Conservation (phyloP, 2,888 invertebrate genomes). For the Xestobium rufovillosum region DNA sequence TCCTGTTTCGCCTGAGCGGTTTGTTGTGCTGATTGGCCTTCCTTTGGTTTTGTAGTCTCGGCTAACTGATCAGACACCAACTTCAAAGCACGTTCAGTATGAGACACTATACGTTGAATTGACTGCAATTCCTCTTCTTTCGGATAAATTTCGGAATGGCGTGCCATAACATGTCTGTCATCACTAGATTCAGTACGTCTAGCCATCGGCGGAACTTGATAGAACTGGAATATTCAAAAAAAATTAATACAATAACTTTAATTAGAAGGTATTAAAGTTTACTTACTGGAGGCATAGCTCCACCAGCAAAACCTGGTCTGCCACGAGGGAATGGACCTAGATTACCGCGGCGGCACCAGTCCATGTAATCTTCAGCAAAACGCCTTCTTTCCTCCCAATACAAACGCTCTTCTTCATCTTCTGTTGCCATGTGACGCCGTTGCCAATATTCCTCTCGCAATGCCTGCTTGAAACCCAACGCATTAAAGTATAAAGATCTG, state of each 20-base stretch:
- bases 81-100: constrained; percentile 90
- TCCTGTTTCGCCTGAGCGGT: constrained; percentile 15
- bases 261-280: constrained; percentile 2
- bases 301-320: constrained; percentile 36
- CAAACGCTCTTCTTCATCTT: constrained; percentile 72
- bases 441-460: constrained; percentile 62
- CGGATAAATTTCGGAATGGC: constrained; percentile 91
- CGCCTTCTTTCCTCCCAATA: constrained; percentile 83
- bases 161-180: constrained; percentile 89
- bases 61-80: constrained; percentile 85
- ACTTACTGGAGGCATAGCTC: neutral
- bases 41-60: constrained; percentile 46
- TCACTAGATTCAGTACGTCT: constrained; percentile 89
- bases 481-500: too few species aligned
- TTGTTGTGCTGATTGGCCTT: constrained; percentile 28
- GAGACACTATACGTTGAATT: constrained; percentile 87
- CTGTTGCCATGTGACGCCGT: constrained; percentile 55
- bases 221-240: neutral
- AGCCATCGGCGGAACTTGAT: constrained; percentile 50
- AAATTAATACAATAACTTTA: neutral
- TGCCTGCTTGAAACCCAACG: constrained; percentile 36
- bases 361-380: constrained; percentile 67
- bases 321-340: constrained; percentile 47
- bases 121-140: constrained; percentile 80
- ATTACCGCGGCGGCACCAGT: constrained; percentile 61